These are phyloP conservation scores for Cavia porcellus DNA, from an alignment of 2,113 vertebrate genomes.

Conservation along the genomic window DNA sequence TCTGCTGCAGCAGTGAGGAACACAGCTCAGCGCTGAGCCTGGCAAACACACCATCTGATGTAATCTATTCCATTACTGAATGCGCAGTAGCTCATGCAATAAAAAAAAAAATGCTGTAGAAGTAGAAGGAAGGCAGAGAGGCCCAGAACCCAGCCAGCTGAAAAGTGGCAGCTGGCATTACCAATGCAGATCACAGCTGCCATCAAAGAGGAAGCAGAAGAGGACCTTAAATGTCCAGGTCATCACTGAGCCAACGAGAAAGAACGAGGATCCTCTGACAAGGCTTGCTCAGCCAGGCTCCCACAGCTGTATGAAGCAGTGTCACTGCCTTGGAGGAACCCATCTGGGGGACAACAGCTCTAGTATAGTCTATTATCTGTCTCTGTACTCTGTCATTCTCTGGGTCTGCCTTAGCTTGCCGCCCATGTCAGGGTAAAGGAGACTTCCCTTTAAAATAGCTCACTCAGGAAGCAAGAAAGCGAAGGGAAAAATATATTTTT, in stretches of 20 bases:
- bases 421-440: background rate
- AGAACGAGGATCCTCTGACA: background rate
- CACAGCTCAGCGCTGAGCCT: background rate
- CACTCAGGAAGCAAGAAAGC: background rate
- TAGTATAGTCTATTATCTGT: background rate
- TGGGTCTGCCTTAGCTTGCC: background rate
- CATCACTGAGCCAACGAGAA: background rate
- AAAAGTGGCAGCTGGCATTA: constrained; percentile 37
- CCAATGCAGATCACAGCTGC: background rate
- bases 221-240: background rate
- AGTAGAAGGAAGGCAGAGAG: background rate
- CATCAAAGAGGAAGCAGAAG: constrained; percentile 9
- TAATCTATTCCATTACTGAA: constrained; percentile 64
- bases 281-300: background rate
- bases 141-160: background rate
- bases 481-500: background rate
- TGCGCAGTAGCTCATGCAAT: constrained; percentile 31
- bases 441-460: background rate
- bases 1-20: background rate
- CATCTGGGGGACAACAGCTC: constrained; percentile 8
- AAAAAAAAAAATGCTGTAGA: background rate
- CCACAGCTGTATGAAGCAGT: constrained; percentile 9
- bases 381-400: background rate
- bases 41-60: constrained; percentile 56
- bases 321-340: background rate